Base-by-base conservation (phyloP, 2,888 invertebrate genomes). In the Drosophila borborema region DNA sequence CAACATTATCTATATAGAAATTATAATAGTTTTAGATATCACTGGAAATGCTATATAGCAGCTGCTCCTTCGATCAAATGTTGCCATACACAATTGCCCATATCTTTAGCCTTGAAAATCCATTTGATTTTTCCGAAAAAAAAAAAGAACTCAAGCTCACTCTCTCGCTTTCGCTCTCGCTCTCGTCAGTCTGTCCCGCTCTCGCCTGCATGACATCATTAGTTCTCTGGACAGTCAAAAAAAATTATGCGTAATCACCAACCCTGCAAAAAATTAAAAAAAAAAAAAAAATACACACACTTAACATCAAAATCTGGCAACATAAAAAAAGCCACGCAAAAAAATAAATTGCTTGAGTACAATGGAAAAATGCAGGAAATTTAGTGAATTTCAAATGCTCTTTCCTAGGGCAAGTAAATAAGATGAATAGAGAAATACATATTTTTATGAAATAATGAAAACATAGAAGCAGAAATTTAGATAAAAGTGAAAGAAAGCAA, bases 191-290 rank as follows among this genome's bases (percentile, higher is more conserved):
- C 16, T 28, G 6, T 28, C n/a, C 20, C 38, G n/a, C 16, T 49
- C 16, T 45, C 41, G 18, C 36, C 48, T 3, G 69, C 69, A 88
- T 85, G 88, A 85, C 88, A 88, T 88, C 88, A 85, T 79, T 61
- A 77, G 75, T 60, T 55, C 55, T 77, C 61, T 75, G 68, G 72
- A 72, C 72, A 70, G 68, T n/a, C 76, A 54, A 23, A 54, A 74
- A 74, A 86, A 86, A 85, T 77, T 75, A 88, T 85, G 86, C 84
- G 88, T 85, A 85, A 85, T 85, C 84, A 83, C 53, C 79, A 74
- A 86, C 72, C 66, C 81, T 69, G 82, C 77, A 72, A 78, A 78
- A 76, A 43, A 16, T n/a, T n/a, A 16, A 16, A 23, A 23, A 46
- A 43, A 5, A 43, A 9, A 69, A 79, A 76, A 76, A 72, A 76